Evolutionary conservation across 2,888 invertebrate species (phyloP).

Genomic region (Norana najaformis): DNA sequence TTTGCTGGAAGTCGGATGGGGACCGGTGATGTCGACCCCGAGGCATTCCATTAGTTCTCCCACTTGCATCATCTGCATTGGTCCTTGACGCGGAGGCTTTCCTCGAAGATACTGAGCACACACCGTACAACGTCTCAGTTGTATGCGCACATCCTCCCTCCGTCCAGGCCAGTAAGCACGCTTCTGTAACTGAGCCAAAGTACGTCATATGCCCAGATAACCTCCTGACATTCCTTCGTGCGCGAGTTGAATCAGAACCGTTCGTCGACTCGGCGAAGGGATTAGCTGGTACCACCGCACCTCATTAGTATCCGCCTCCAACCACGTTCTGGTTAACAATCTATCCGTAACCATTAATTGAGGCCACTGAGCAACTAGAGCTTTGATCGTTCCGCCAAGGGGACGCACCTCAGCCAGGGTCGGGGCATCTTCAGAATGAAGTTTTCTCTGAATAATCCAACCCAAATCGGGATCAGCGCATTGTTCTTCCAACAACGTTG

Average conservation of each 20-base stretch:
- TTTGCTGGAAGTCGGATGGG: neutral
- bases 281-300: neutral
- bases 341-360: neutral
- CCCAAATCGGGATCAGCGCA: neutral
- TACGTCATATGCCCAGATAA: too few relatives aligned
- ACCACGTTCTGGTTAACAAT: neutral
- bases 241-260: neutral
- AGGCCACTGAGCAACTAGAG: neutral
- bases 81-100: too few relatives aligned
- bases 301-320: too few relatives aligned
- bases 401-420: neutral
- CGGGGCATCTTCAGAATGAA: fast-evolving
- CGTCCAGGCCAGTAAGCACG: too few relatives aligned
- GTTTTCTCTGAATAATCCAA: neutral
- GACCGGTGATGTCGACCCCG: neutral
- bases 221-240: neutral
- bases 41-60: neutral
- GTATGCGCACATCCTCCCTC: too few relatives aligned
- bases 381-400: fast-evolving
- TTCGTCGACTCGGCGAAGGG: neutral
- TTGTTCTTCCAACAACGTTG: neutral
- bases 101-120: too few relatives aligned
- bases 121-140: too few relatives aligned
- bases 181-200: too few relatives aligned
- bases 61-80: neutral